Evolutionary conservation across 2,113 vertebrate genomes (phyloP).

Genomic region (Prunella fulvescens): DNA sequence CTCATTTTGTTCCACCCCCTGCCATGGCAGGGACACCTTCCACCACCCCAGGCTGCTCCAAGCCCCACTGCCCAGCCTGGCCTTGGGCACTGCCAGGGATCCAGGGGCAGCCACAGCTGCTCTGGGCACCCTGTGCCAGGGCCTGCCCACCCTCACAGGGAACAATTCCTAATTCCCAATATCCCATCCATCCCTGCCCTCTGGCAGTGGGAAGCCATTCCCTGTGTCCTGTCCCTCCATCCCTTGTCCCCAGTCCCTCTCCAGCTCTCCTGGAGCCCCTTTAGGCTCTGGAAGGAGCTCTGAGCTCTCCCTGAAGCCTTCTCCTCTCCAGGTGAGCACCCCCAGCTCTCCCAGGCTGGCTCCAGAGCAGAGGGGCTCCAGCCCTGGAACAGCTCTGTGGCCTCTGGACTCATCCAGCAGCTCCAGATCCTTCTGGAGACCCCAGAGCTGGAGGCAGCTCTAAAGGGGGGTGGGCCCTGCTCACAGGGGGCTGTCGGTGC

Average conservation of each 20-base stretch:
- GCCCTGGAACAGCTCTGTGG: fast-evolving
- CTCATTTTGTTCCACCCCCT: fast-evolving
- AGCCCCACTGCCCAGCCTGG: background rate
- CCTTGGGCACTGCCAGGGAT: background rate
- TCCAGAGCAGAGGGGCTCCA: background rate
- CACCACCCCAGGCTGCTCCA: background rate
- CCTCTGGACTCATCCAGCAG: background rate
- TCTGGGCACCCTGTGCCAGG: background rate
- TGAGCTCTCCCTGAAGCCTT: background rate
- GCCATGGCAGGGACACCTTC: background rate
- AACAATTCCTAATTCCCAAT: background rate
- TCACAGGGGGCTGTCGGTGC: background rate
- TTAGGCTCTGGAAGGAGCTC: fast-evolving
- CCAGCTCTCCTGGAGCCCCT: background rate
- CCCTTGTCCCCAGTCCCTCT: background rate
- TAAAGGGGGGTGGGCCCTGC: background rate
- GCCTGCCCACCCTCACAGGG: background rate
- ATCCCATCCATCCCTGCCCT: background rate
- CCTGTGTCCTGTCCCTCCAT: background rate
- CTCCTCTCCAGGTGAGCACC: background rate
- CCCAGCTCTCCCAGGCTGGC: background rate
- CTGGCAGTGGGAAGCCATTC: background rate
- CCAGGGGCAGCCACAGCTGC: background rate
- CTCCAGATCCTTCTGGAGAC: background rate
- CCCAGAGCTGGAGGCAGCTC: background rate